Base-by-base conservation (phyloP, 2,888 invertebrate species). In the Sminthurides aquaticus region DNA sequence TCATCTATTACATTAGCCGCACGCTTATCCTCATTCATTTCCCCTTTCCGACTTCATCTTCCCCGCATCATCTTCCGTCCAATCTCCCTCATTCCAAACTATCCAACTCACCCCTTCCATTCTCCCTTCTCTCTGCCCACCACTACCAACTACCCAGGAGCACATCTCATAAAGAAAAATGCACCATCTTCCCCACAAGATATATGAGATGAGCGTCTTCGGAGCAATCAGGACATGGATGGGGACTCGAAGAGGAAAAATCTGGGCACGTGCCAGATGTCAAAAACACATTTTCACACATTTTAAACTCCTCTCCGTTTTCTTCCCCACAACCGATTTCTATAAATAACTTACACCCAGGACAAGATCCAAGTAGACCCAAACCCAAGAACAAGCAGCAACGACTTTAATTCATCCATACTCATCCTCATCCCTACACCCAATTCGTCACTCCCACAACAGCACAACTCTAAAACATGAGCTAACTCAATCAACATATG, bases 221-320 rank as follows among this genome's bases (percentile, higher is more conserved):
- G n/a, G n/a, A n/a, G n/a, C n/a, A n/a, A n/a, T n/a, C n/a, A n/a
- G n/a, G n/a, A 15, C 43, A 34, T 15, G 43, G 43, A 34, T 34
- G 5, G 43, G 5, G 15, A 11, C 43, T 34, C 5, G 43, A 5
- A 34, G 43, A 34, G 43, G 54, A 55, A 62, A 62, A 62, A 62
- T 62, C 62, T 62, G 62, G 64, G 64, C 64, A 64, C 64, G 64
- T 64, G 64, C 64, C 64, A 64, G 64, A 64, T 64, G 64, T 64
- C 64, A 64, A 64, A 64, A 62, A 62, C 62, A 62, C 62, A 62
- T 64, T 60, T 52, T 60, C 59, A 60, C 59, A 64, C 59, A 59
- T 64, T 64, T 58, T 57, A 58, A 64, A 64, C 58, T 62, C 28
- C 29, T n/a, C 8, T 43, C 43, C 43, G 43, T 43, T 43, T 43